These are phyloP conservation scores for Sesamia nonagrioides DNA, from an alignment of 1,140 invertebrate species.

Conservation along the genomic window DNA sequence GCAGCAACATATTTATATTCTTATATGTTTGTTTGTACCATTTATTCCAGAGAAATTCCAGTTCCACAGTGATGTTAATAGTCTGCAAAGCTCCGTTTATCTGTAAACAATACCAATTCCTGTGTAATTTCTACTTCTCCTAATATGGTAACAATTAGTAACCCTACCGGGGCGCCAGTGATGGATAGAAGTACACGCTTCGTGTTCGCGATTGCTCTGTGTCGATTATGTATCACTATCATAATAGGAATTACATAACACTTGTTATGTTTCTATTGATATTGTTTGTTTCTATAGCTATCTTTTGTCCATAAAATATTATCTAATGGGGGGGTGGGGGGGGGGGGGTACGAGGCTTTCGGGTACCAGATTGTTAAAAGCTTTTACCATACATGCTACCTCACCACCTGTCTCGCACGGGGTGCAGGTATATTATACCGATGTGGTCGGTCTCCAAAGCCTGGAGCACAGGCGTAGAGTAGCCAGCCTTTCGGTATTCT, in stretches of 20 bases:
- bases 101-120: background rate
- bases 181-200: constrained; percentile 30
- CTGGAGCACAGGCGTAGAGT: no score
- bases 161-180: constrained; percentile 30
- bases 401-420: no score
- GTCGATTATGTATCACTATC: constrained; percentile 35
- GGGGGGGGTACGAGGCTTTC: no score
- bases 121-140: background rate
- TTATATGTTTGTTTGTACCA: no score
- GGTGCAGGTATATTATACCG: no score
- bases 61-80: background rate
- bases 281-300: background rate
- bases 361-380: no score
- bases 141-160: constrained; percentile 1
- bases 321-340: background rate
- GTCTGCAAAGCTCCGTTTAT: background rate
- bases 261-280: constrained; percentile 9
- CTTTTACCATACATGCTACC: no score
- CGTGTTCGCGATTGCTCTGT: constrained; percentile 13
- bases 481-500: no score
- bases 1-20: no score
- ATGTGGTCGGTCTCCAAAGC: no score
- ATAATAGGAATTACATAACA: constrained; percentile 1
- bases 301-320: background rate
- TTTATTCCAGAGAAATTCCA: no score